Evolutionary conservation across 2,888 invertebrate genomes (phyloP).

Genomic region (Eulithis testata): DNA sequence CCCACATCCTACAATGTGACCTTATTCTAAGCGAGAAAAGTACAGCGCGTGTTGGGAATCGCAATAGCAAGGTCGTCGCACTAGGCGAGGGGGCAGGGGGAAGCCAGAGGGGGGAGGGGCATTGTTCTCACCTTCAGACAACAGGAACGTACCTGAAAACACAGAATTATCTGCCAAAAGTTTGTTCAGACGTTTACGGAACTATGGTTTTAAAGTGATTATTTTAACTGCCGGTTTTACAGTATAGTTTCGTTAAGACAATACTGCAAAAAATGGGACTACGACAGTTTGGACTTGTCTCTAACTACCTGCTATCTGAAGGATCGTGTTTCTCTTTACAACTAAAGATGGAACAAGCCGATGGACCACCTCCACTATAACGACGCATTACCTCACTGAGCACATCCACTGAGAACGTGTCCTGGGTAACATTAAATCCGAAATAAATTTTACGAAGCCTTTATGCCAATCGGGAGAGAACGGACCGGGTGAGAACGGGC

Average conservation of each 20-base stretch:
- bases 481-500: too few relatives aligned
- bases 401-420: too few relatives aligned
- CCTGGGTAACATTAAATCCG: too few relatives aligned
- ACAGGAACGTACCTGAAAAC: constrained; percentile 51
- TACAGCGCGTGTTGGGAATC: constrained; percentile 70
- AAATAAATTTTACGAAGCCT: too few relatives aligned
- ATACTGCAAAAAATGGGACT: too few relatives aligned
- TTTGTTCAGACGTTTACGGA: constrained; percentile 38
- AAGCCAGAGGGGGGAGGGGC: constrained; percentile 22
- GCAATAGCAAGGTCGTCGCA: constrained; percentile 76
- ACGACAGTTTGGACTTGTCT: neutral
- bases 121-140: constrained; percentile 62
- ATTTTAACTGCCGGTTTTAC: neutral
- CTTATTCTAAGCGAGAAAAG: constrained; percentile 74
- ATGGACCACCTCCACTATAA: too few relatives aligned
- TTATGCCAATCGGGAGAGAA: too few relatives aligned
- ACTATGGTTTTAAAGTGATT: constrained; percentile 15
- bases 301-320: neutral
- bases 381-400: too few relatives aligned
- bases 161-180: constrained; percentile 49
- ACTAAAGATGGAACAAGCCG: too few relatives aligned
- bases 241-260: too few relatives aligned
- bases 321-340: too few relatives aligned
- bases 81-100: constrained; percentile 40
- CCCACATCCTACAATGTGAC: constrained; percentile 64